Evolutionary conservation across 2,888 invertebrate genomes (phyloP), one percentile per base, ranked within the genome.

Genomic region (Cerceris ruficornis): DNA sequence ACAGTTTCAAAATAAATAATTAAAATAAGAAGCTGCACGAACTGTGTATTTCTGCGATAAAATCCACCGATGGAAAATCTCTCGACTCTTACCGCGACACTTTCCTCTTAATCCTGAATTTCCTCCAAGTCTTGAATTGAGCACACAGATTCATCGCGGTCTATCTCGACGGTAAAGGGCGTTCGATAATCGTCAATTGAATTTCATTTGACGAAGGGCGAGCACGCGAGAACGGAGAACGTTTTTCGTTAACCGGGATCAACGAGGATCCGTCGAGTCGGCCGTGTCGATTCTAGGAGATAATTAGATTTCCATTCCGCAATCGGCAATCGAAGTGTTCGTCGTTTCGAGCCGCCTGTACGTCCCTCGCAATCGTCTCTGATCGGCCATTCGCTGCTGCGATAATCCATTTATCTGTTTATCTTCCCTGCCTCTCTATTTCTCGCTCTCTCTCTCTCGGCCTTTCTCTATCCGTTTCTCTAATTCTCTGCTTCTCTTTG

Each of bases 321-420:
- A 55, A 55, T 55, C 15, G 46, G 7, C 7, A 6, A 49, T 15
- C n/a, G 49, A 28, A 43, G 14, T 9, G 49, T 57, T 66, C n/a
- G 52, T 66, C 28, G 17, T 61, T 28, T 41, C 14, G 15, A 15
- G 14, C 46, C 50, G 1, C 49, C 57, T 41, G 42, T 46, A 11
- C 17, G 15, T 15, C 28, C 50, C 11, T 71, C 66, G 62, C 58
- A 67, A 70, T 70, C 70, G 59, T 42, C 54, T n/a, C 17, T 72
- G 78, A 58, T 70, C 52, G 79, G 50, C 62, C 68, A 69, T 57
- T 75, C 69, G 52, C 55, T 66, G 69, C 54, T 15, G 46, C 46
- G 58, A 52, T 79, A 80, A 80, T 80, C 79, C 72, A 69, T 80
- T 80, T 80, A 75, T 75, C 42, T 72, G 41, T 65, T 65, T 75